A percentile compares a stretch with the other conserved stretches of the same genome.
Conservation (phyloP, 2,797 vertebrate genomes). For the Eleutherodactylus coqui region DNA sequence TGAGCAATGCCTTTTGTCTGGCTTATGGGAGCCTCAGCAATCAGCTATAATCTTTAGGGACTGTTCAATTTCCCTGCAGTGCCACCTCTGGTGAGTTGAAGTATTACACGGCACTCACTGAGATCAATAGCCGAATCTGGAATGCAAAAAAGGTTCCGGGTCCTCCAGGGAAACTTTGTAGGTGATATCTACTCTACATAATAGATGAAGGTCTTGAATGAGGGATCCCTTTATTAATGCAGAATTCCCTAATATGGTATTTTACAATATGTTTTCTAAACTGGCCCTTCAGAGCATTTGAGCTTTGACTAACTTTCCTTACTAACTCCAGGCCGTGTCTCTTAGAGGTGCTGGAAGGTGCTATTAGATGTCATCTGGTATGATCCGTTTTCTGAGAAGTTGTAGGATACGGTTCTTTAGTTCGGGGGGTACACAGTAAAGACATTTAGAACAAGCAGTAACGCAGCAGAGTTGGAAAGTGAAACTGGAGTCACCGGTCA, state of each 20-base stretch:
- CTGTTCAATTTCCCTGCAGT: background rate
- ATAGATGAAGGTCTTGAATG: background rate
- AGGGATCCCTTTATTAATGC: background rate
- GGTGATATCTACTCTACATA: background rate
- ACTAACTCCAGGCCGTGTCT: background rate
- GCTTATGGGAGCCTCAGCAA: background rate
- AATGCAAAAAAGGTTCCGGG: background rate
- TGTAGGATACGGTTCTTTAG: background rate
- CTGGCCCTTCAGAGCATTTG: background rate
- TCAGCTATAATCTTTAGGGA: background rate
- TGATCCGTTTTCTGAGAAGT: background rate
- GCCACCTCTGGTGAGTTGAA: background rate
- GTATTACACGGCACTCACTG: background rate
- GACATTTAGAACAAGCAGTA: constrained; percentile 6
- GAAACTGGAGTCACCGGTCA: background rate
- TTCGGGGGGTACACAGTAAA: background rate
- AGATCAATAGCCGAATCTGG: background rate
- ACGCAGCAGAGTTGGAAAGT: background rate
- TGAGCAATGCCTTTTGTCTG: too few relatives aligned
- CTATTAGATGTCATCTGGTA: background rate
- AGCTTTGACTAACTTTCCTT: background rate
- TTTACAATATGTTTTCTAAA: background rate
- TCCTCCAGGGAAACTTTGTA: background rate
- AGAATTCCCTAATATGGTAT: background rate
- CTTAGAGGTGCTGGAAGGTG: background rate